phyloP scores from a whole-genome alignment of 2,113 vertebrate species.

The Siniperca chuatsi region DNA sequence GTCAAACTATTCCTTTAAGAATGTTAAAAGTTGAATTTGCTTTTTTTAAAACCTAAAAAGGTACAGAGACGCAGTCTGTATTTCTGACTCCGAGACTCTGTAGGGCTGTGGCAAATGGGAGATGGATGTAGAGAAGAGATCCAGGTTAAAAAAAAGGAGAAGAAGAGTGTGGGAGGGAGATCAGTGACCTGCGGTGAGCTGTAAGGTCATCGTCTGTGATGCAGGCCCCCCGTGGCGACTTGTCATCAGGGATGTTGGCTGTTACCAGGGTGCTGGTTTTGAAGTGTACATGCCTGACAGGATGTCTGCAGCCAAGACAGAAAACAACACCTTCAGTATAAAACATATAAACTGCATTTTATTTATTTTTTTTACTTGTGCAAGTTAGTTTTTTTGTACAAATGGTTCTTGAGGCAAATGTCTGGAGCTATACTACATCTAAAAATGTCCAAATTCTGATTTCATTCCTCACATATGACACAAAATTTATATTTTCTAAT shows the following conservation, averaged over 20 bases:
- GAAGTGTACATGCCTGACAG: constrained; percentile 90
- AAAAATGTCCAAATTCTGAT: not conserved
- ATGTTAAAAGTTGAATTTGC: not conserved
- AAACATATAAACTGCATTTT: not conserved
- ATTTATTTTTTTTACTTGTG: not conserved
- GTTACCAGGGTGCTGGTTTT: constrained; percentile 90
- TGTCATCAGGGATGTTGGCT: constrained; percentile 93
- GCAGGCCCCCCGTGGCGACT: constrained; percentile 87
- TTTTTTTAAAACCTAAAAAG: not conserved
- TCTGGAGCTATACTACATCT: not conserved
- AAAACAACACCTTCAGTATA: constrained; percentile 7
- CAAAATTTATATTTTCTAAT: not conserved
- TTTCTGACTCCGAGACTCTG: not conserved
- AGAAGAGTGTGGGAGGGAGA: not conserved
- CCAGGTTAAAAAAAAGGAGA: not conserved
- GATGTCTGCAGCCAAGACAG: constrained; percentile 85
- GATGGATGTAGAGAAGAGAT: not conserved
- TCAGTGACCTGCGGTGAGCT: constrained; percentile 89
- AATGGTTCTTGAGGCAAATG: not conserved
- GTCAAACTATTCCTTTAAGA: not conserved
- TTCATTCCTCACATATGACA: not conserved
- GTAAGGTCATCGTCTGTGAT: constrained; percentile 91
- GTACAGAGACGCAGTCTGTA: not conserved
- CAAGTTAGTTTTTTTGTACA: not conserved
- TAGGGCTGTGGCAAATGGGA: not conserved